phyloP scores from a whole-genome alignment of 2,797 vertebrate species.

The Xenops minutus region DNA sequence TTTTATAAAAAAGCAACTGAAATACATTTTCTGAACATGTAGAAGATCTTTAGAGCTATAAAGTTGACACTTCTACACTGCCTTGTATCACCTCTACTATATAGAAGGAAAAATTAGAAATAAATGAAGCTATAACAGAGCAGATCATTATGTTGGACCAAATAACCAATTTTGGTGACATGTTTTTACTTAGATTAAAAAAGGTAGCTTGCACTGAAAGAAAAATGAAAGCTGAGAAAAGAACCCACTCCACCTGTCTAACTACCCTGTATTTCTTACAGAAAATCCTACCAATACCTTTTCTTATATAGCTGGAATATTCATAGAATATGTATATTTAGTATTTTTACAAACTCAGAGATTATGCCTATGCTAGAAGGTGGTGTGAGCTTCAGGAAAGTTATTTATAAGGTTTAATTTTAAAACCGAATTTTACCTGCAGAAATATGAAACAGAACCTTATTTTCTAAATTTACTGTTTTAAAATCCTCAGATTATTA shows the following conservation, averaged over 20 bases:
- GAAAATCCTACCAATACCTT: not conserved
- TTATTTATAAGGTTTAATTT: not conserved
- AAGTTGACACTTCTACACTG: constrained; percentile 40
- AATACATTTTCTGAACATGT: constrained; percentile 39
- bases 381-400: not conserved
- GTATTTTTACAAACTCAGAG: not conserved
- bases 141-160: constrained; percentile 41
- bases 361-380: not conserved
- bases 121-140: constrained; percentile 54
- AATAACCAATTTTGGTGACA: constrained; percentile 45
- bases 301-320: not conserved
- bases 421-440: not conserved
- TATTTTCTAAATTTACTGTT: not conserved
- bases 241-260: rapidly evolving
- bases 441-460: not conserved
- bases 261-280: not conserved
- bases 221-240: not conserved
- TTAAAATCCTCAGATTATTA: not conserved
- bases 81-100: constrained; percentile 32
- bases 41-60: constrained; percentile 50
- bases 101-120: constrained; percentile 47
- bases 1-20: constrained; percentile 54
- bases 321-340: not conserved
- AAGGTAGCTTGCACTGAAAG: not conserved
- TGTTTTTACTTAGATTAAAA: not conserved